Conservation (phyloP, 2,113 vertebrate genomes). For the Phoxinus phoxinus region DNA sequence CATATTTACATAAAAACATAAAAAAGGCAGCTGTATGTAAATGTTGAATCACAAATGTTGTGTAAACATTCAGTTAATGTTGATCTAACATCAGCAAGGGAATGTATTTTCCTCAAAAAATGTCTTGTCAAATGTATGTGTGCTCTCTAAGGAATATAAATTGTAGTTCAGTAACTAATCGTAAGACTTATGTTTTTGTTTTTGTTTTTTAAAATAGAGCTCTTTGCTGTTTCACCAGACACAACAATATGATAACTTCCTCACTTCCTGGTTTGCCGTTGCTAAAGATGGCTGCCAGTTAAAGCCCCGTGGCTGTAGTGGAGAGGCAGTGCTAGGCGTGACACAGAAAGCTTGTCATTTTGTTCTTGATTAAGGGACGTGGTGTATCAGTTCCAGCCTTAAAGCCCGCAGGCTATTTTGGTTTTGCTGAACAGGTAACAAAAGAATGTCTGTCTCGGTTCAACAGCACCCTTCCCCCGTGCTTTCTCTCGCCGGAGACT, state of each 20-base stretch:
- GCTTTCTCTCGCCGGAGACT: not conserved
- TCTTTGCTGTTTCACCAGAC: not conserved
- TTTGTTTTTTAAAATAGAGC: not conserved
- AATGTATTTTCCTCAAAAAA: not conserved
- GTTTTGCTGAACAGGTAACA: constrained; percentile 44
- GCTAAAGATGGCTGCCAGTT: constrained; percentile 33
- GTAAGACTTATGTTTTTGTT: not conserved
- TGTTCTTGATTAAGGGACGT: constrained; percentile 30
- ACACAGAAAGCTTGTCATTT: constrained; percentile 41
- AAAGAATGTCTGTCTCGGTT: constrained; percentile 45
- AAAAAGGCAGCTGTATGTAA: not conserved
- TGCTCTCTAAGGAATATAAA: not conserved
- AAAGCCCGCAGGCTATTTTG: constrained; percentile 40
- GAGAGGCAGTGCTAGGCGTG: constrained; percentile 11
- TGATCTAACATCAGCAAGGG: not conserved
- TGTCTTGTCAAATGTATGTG: not conserved
- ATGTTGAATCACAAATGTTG: constrained; percentile 9
- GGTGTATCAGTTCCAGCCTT: constrained; percentile 42
- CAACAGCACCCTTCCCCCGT: constrained; percentile 18
- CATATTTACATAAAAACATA: not conserved
- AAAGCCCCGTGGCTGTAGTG: constrained; percentile 28
- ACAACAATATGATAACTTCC: constrained; percentile 4
- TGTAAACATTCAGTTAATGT: not conserved
- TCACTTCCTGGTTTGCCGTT: constrained; percentile 6
- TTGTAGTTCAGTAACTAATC: not conserved